Evolutionary conservation across 2,113 vertebrate genomes (phyloP), one percentile per base, ranked within the genome.

Genomic region (Ptilonorhynchus violaceus): DNA sequence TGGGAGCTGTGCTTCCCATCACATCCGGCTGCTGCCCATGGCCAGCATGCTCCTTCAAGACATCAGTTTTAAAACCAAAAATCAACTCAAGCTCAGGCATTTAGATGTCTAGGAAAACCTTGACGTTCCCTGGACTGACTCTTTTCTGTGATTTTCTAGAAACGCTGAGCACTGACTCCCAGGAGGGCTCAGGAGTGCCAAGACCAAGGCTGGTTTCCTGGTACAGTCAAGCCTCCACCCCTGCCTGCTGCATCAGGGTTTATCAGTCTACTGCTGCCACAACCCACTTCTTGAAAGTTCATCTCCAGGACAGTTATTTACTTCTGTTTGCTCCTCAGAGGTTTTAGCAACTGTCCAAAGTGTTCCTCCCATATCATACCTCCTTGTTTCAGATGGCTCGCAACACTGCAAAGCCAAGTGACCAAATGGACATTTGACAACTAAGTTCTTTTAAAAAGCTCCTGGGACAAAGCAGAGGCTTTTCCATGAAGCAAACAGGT

Each of bases 21-120:
- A 0, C 3, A 7, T 52, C 68, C 3, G 1, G 11, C 14, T 64
- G 64, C 49, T 75, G 75, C 50, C 66, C 0, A 0, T 11, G 46
- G 46, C 70, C 50, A 39, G 21, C 23, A 6, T 4, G 12, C 23
- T 80, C 52, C 55, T 74, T 60, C 19, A 6, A 68, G 35, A 55
- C 25, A 73, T 35, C 30, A 66, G 6, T 52, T 73, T 80, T 49
- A 62, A 76, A 75, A 56, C 10, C 4, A 49, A 83, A 66, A 78
- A n/a, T 28, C 31, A 66, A 27, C 19, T 83, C 1, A 0, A 27
- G 58, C 47, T n/a, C 13, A 62, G 52, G 19, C 41, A 31, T 60
- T 78, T 50, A 60, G 5, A 41, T 14, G 2, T 22, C 64, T 14
- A 78, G 16, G 23, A 82, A 85, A 78, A 59, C 44, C 44, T n/a